A percentile compares a stretch with the other conserved stretches of the same genome.
phyloP scores from a whole-genome alignment of 2,888 invertebrate genomes.

The Drosophila bunnanda region DNA sequence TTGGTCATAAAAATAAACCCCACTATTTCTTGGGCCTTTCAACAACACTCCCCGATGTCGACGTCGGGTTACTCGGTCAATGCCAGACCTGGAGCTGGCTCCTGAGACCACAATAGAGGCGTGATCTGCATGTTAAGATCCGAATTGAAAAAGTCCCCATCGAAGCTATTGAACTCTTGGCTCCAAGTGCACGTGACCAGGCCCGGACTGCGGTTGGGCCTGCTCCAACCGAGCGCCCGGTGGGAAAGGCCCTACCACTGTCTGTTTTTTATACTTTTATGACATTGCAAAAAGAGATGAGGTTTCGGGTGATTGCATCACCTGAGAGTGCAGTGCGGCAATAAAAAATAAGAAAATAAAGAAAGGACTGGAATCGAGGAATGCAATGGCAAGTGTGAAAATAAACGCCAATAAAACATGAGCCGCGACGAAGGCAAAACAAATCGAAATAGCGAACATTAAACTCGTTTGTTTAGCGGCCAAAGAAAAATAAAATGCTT shows the following conservation, averaged over 20 bases:
- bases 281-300: slow-evolving; percentile 28
- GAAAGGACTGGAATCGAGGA: slow-evolving; percentile 23
- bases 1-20: neutral
- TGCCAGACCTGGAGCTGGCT: slow-evolving; percentile 38
- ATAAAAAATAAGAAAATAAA: slow-evolving; percentile 15
- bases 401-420: slow-evolving; percentile 39
- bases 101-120: slow-evolving; percentile 18
- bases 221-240: neutral
- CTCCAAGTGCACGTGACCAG: slow-evolving; percentile 37
- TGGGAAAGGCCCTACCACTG: slow-evolving; percentile 24
- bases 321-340: slow-evolving; percentile 4
- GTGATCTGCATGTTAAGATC: slow-evolving; percentile 55
- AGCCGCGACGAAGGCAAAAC: slow-evolving; percentile 18
- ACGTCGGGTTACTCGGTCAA: slow-evolving; percentile 64
- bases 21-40: slow-evolving; percentile 5
- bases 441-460: slow-evolving; percentile 19
- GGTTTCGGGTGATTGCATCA: slow-evolving; percentile 28
- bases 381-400: slow-evolving; percentile 42
- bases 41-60: slow-evolving; percentile 8
- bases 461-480: slow-evolving; percentile 31
- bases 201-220: slow-evolving; percentile 13
- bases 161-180: slow-evolving; percentile 58
- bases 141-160: slow-evolving; percentile 39
- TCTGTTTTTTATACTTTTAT: slow-evolving; percentile 15
- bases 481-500: slow-evolving; percentile 24